Evolutionary conservation across 2,888 invertebrate genomes (phyloP).

Genomic region (Cephalotes varians): DNA sequence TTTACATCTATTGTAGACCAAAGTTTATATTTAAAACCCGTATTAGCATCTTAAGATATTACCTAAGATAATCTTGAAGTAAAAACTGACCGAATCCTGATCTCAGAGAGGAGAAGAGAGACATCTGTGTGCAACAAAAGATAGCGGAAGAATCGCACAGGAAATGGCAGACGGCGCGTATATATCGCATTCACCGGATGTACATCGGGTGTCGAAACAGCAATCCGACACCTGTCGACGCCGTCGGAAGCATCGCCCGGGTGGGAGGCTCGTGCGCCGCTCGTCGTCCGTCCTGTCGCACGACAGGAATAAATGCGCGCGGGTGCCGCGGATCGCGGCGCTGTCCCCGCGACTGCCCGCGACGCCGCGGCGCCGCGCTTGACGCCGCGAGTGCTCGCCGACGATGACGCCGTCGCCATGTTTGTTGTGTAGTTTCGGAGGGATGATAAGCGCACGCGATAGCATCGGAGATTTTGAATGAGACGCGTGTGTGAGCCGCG

Average conservation of each 20-base stretch:
- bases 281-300: background rate
- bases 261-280: background rate
- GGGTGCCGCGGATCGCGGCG: background rate
- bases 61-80: too few species aligned
- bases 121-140: too few species aligned
- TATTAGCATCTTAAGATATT: too few species aligned
- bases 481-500: conserved; percentile 65
- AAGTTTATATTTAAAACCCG: too few species aligned
- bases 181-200: background rate
- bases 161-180: background rate
- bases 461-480: conserved; percentile 71
- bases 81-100: too few species aligned
- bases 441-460: conserved; percentile 79
- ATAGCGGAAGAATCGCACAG: background rate
- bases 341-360: too few species aligned
- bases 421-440: conserved; percentile 84
- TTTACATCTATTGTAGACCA: too few species aligned
- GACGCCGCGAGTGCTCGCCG: conserved; percentile 63
- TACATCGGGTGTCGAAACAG: conserved; percentile 26
- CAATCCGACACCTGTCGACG: background rate
- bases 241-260: background rate
- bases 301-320: background rate
- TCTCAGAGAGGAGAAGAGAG: too few species aligned
- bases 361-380: conserved; percentile 17
- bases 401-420: conserved; percentile 83